Evolutionary conservation across 1,140 invertebrate species (phyloP).

Genomic region (Cylas formicarius): DNA sequence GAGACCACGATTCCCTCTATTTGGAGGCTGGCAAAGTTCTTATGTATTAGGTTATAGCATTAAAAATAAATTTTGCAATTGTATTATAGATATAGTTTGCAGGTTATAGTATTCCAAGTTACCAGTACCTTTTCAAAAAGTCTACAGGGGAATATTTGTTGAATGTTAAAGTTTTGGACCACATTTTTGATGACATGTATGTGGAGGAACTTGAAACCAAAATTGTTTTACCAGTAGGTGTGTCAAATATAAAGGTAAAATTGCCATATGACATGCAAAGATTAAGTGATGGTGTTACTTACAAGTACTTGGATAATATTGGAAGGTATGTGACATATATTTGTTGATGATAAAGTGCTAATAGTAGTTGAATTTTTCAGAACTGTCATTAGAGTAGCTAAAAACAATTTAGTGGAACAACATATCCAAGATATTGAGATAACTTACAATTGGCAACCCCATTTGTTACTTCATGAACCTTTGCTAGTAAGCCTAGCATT

Average conservation of each 20-base stretch:
- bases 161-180: constrained; percentile 90
- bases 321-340: constrained; percentile 47
- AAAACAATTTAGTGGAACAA: constrained; percentile 88
- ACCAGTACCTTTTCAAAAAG: constrained; percentile 82
- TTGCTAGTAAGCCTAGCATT: constrained; percentile 81
- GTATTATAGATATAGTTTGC: constrained; percentile 3
- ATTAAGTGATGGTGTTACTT: constrained; percentile 69
- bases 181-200: constrained; percentile 94
- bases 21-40: constrained; percentile 98
- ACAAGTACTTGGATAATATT: constrained; percentile 92
- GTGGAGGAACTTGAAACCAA: constrained; percentile 85
- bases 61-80: background rate
- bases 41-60: constrained; percentile 78
- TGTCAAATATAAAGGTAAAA: constrained; percentile 70
- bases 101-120: constrained; percentile 96
- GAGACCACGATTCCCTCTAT: constrained; percentile 91
- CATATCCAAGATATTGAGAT: constrained; percentile 91
- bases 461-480: constrained; percentile 86
- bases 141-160: constrained; percentile 71
- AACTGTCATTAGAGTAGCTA: constrained; percentile 77
- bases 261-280: constrained; percentile 77
- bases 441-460: constrained; percentile 81
- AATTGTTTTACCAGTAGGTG: constrained; percentile 92
- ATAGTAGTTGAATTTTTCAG: constrained; percentile 37
- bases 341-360: background rate